Conservation (phyloP, 2,888 invertebrate species). For the Leucozona laternaria region DNA sequence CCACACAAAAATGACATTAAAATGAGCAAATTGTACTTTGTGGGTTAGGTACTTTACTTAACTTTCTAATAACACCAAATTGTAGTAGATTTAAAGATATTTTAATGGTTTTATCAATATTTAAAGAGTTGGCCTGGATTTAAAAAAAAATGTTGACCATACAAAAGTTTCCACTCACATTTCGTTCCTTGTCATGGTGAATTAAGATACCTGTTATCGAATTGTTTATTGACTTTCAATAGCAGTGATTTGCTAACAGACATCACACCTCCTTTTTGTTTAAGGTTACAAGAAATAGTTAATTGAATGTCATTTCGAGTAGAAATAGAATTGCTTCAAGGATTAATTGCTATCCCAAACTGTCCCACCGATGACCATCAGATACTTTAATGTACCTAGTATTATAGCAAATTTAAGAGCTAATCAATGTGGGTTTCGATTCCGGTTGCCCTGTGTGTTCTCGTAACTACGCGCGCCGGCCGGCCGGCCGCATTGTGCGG, state of each 20-base stretch:
- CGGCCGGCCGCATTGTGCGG: not conserved
- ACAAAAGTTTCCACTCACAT: no score
- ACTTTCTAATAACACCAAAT: no score
- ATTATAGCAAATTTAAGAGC: constrained; percentile 27
- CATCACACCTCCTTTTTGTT: not conserved
- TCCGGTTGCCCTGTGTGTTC: not conserved
- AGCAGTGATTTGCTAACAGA: not conserved
- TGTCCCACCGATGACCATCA: not conserved
- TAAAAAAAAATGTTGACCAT: no score
- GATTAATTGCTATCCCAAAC: constrained; percentile 33
- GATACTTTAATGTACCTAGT: constrained; percentile 8
- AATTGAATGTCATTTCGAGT: constrained; percentile 42
- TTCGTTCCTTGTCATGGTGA: not conserved
- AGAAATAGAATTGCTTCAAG: constrained; percentile 11
- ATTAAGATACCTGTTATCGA: not conserved
- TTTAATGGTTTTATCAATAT: no score
- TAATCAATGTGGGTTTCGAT: constrained; percentile 43
- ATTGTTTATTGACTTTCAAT: not conserved
- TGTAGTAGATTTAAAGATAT: no score
- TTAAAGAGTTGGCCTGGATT: no score
- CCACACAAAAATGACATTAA: no score
- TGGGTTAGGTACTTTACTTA: no score
- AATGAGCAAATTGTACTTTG: no score
- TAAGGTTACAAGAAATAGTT: not conserved
- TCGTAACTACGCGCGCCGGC: not conserved